Conservation (phyloP, 64 coral and sea anemone species). For the Montipora efflorescens region DNA sequence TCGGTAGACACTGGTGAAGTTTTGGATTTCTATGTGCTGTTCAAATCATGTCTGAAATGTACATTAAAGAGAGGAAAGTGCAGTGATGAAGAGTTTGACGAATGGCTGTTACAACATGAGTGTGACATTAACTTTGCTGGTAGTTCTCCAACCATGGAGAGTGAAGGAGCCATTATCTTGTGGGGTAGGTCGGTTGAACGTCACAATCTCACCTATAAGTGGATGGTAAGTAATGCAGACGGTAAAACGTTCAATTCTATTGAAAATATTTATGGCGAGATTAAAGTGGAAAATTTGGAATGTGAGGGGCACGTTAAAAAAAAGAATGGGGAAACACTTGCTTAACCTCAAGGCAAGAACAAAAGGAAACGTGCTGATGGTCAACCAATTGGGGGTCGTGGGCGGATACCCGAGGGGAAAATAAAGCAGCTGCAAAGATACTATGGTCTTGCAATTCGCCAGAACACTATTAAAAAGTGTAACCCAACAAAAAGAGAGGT, state of each 20-base stretch:
- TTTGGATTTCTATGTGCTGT: background rate
- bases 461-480: slow-evolving; percentile 41
- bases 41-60: slow-evolving; percentile 17
- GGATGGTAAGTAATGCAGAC: slow-evolving; percentile 27
- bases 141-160: slow-evolving; percentile 49
- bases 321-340: slow-evolving; percentile 28
- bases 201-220: slow-evolving; percentile 7
- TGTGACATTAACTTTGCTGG: slow-evolving; percentile 54
- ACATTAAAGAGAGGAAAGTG: background rate
- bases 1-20: slow-evolving; percentile 18
- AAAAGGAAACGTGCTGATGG: slow-evolving; percentile 55
- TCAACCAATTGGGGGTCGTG: slow-evolving; percentile 18
- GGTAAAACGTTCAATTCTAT: slow-evolving; percentile 19
- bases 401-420: slow-evolving; percentile 21
- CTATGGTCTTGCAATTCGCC: slow-evolving; percentile 68
- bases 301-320: background rate
- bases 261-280: slow-evolving; percentile 25
- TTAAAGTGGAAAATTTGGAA: slow-evolving; percentile 20
- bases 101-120: slow-evolving; percentile 18
- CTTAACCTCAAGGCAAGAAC: slow-evolving; percentile 27
- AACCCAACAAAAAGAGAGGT: slow-evolving; percentile 62
- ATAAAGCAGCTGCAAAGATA: slow-evolving; percentile 69
- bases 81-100: slow-evolving; percentile 36
- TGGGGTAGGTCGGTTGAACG: slow-evolving; percentile 37
- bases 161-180: slow-evolving; percentile 33